A percentile compares a stretch with the other conserved stretches of the same genome.
phyloP scores from a whole-genome alignment of 37 sponge, comb jelly and placozoan species.

The Agelas oroides region DNA sequence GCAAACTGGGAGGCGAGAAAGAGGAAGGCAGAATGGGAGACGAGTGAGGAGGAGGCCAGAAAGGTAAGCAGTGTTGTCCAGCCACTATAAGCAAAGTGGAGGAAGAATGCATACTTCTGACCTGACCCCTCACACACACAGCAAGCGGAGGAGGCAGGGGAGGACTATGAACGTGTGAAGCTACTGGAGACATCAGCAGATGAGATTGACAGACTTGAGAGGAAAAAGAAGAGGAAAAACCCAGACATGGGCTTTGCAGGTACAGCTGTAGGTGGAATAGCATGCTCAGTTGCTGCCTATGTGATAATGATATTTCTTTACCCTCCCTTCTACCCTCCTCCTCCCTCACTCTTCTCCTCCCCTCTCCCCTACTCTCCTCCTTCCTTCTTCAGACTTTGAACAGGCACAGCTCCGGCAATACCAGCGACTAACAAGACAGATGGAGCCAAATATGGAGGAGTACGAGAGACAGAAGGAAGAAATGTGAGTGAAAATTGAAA shows the following conservation, averaged over 20 bases:
- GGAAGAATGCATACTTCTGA: no score
- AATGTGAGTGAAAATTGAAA: slow-evolving; percentile 41
- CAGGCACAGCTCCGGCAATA: slow-evolving; percentile 89
- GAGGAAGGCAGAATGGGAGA: slow-evolving; percentile 93
- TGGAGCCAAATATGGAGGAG: slow-evolving; percentile 77
- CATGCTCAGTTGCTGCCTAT: no score
- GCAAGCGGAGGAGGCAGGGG: slow-evolving; percentile 86
- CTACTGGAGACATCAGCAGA: slow-evolving; percentile 80
- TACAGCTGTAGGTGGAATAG: slow-evolving; percentile 13
- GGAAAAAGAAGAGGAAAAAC: slow-evolving; percentile 91
- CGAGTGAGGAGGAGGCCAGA: slow-evolving; percentile 81
- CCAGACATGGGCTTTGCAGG: slow-evolving; percentile 95
- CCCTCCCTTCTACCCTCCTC: no score
- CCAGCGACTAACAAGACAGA: slow-evolving; percentile 87
- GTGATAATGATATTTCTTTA: no score
- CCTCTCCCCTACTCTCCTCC: neutral
- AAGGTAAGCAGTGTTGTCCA: slow-evolving; percentile 60
- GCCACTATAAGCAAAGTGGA: neutral
- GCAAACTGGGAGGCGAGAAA: slow-evolving; percentile 87
- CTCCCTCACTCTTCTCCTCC: no score
- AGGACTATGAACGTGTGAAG: slow-evolving; percentile 90
- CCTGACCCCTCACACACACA: neutral
- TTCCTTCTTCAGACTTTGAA: slow-evolving; percentile 56
- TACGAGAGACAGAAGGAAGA: slow-evolving; percentile 86
- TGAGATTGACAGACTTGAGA: slow-evolving; percentile 86